Conservation (phyloP, 2,113 vertebrate genomes). For the Leucopsar rothschildi region DNA sequence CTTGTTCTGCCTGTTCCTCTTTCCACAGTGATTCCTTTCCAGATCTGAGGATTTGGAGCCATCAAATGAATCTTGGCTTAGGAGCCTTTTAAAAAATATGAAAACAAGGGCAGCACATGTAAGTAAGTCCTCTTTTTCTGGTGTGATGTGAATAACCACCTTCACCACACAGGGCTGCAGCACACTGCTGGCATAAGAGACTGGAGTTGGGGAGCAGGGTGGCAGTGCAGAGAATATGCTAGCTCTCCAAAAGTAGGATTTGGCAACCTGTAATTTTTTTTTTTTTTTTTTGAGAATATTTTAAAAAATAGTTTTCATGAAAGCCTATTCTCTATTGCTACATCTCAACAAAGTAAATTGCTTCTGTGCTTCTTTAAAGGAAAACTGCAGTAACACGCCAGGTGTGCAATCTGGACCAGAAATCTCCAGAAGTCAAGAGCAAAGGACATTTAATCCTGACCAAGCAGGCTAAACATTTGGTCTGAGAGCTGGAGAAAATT, state of each 20-base stretch:
- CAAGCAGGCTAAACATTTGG: conserved; percentile 58
- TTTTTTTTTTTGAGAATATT: not conserved
- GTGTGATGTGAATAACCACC: not conserved
- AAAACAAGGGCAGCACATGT: not conserved
- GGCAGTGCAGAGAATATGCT: not conserved
- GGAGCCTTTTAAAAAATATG: not conserved
- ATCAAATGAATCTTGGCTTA: rapidly evolving
- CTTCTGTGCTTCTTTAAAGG: not conserved
- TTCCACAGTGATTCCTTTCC: not conserved
- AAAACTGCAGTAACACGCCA: not conserved
- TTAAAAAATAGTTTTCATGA: not conserved
- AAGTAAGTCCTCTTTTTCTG: not conserved
- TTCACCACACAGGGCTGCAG: not conserved
- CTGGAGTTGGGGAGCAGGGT: rapidly evolving
- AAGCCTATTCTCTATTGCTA: not conserved
- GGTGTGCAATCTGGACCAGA: not conserved
- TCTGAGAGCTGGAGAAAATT: conserved; percentile 29
- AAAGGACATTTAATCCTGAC: conserved; percentile 57
- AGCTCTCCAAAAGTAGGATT: not conserved
- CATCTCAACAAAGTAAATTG: not conserved
- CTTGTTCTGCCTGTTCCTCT: not conserved
- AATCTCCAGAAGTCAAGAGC: conserved; percentile 9
- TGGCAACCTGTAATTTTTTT: not conserved
- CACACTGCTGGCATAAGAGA: not conserved
- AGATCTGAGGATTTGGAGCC: not conserved